Conservation (phyloP, 2,797 vertebrate species). For the Sebastes itinus region DNA sequence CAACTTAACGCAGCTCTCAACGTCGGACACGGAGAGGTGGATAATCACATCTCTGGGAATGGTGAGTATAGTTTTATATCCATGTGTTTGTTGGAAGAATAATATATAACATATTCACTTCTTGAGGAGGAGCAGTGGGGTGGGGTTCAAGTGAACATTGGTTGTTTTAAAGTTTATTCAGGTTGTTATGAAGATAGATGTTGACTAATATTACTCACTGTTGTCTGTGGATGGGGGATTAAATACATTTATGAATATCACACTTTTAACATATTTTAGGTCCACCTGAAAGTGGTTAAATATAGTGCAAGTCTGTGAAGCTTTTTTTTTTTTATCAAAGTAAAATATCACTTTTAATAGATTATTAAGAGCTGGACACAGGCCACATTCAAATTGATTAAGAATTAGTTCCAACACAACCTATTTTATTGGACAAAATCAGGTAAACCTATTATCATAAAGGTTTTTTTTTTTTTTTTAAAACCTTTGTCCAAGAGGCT, state of each 20-base stretch:
- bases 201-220: background rate
- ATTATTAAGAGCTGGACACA: background rate
- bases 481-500: background rate
- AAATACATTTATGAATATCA: background rate
- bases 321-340: background rate
- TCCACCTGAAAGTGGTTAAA: background rate
- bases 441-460: background rate
- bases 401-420: background rate
- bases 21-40: constrained; percentile 78
- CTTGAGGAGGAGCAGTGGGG: constrained; percentile 23
- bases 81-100: background rate
- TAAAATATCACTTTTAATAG: background rate
- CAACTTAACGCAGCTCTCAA: constrained; percentile 86
- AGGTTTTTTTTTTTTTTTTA: no score
- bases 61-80: constrained; percentile 77
- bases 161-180: background rate
- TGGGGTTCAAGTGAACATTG: constrained; percentile 37
- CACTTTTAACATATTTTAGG: background rate
- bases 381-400: background rate
- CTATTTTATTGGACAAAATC: background rate
- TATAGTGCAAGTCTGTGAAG: background rate
- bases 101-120: background rate
- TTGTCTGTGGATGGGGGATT: background rate
- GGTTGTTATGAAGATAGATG: background rate
- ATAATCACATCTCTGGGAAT: constrained; percentile 85